Evolutionary conservation across 2,113 vertebrate genomes (phyloP), one percentile per base, ranked within the genome.

Genomic region (Hirundichthys speculiger): DNA sequence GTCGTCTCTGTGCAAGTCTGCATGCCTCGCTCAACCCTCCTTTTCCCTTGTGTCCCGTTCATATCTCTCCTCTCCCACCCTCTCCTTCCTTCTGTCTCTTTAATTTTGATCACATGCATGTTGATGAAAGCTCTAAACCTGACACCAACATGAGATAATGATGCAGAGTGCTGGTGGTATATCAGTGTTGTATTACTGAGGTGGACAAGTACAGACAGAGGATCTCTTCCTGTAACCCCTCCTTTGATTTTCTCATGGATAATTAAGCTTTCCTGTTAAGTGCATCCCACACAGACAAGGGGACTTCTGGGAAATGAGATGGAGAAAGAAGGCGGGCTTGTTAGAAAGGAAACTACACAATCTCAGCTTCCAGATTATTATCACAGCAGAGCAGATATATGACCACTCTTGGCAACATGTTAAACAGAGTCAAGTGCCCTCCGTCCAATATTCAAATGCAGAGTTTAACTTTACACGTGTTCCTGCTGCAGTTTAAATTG

Each of bases 271-370:
- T 71, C 67, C 75, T 43, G 2, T 77, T 52, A 24, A 57, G 56
- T 52, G 39, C 24, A 50, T 46, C 66, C 54, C 49, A 46, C 48
- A 70, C 51, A 80, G 85, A 79, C 73, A 80, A 45, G 30, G 8
- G 21, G 69, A 71, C 76, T 84, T 86, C 77, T 76, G 82, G 86
- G 82, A 83, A 82, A 79, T 70, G 51, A 65, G 80, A 51, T 52
- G 68, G 56, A 15, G 6, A 25, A 18, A 18, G 11, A 18, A 9
- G 43, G 53, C 14, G 12, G 42, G 11, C 20, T 40, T 54, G 46
- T 61, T 16, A 59, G 54, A 62, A 70, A 34, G 54, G 59, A 77
- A 53, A 34, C 50, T 39, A 24, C 61, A 80, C 68, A 76, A 60
- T 65, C 14, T 16, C 6, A 50, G 60, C 69, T 56, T 83, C 69